Evolutionary conservation across 2,113 vertebrate species (phyloP).

Genomic region (Odontophorus gujanensis): DNA sequence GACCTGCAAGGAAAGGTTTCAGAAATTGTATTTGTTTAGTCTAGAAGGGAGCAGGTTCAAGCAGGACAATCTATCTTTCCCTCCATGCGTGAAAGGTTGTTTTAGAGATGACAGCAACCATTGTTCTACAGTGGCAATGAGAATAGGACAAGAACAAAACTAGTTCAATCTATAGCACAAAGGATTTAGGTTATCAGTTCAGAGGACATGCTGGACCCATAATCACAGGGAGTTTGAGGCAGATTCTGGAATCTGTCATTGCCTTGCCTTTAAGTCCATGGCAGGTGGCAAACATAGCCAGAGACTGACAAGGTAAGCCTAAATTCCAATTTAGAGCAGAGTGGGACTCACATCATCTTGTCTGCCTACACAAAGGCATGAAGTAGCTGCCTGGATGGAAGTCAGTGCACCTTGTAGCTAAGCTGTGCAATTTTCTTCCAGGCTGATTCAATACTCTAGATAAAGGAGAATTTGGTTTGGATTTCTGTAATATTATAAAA

Average conservation of each 20-base stretch:
- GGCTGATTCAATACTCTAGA: neutral
- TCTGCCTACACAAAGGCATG: neutral
- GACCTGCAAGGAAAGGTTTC: neutral
- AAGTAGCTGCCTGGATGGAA: neutral
- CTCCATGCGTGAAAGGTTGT: neutral
- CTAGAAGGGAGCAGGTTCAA: neutral
- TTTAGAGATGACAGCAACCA: neutral
- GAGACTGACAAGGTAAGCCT: neutral
- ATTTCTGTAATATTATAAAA: neutral
- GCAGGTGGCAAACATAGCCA: neutral
- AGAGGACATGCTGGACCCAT: neutral
- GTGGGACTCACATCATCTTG: neutral
- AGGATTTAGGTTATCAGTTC: neutral
- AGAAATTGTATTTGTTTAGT: neutral
- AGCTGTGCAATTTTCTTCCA: neutral
- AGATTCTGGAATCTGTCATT: neutral
- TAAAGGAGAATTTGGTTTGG: neutral
- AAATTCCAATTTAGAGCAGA: neutral
- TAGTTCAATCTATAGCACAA: neutral
- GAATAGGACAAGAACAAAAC: neutral
- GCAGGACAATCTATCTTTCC: neutral
- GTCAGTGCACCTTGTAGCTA: neutral
- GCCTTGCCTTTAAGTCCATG: neutral
- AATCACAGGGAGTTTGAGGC: neutral
- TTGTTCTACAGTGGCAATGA: neutral